Percentiles rank a stretch among this genome's conserved stretches.
Conservation (phyloP, 92 coral and sea anemone species). For the Phenganax stokvisi region DNA sequence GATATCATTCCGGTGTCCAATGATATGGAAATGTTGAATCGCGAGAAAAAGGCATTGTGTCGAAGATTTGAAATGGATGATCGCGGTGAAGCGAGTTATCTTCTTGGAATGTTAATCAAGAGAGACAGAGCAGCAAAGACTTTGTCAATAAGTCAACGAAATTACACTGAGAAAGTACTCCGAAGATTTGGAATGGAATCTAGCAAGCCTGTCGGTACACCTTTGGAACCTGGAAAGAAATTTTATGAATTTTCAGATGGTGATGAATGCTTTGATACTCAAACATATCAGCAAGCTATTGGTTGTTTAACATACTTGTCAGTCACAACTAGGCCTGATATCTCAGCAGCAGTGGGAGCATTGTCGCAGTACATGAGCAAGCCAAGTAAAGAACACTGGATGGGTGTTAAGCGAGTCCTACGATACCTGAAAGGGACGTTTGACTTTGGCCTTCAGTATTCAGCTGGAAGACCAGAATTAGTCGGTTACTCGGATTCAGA, state of each 20-base stretch:
- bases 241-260: constrained; percentile 34
- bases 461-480: constrained; percentile 38
- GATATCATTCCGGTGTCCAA: constrained; percentile 47
- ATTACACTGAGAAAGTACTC: constrained; percentile 47
- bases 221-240: constrained; percentile 56
- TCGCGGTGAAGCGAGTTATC: constrained; percentile 48
- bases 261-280: constrained; percentile 33
- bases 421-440: constrained; percentile 59
- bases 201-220: constrained; percentile 59
- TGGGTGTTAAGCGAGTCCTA: constrained; percentile 41
- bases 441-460: constrained; percentile 49
- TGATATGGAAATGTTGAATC: constrained; percentile 46
- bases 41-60: constrained; percentile 53
- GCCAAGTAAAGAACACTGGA: constrained; percentile 47
- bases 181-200: constrained; percentile 58
- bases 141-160: constrained; percentile 52
- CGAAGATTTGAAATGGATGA: constrained; percentile 51
- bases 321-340: constrained; percentile 61
- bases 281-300: no score
- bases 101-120: constrained; percentile 55
- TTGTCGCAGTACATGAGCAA: constrained; percentile 41
- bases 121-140: constrained; percentile 50
- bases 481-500: constrained; percentile 50
- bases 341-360: constrained; percentile 39
- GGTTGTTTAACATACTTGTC: constrained; percentile 39